A percentile compares a stretch with the other conserved stretches of the same genome.
Conservation (phyloP, 2,113 vertebrate genomes). For the Pyrgilauda ruficollis region DNA sequence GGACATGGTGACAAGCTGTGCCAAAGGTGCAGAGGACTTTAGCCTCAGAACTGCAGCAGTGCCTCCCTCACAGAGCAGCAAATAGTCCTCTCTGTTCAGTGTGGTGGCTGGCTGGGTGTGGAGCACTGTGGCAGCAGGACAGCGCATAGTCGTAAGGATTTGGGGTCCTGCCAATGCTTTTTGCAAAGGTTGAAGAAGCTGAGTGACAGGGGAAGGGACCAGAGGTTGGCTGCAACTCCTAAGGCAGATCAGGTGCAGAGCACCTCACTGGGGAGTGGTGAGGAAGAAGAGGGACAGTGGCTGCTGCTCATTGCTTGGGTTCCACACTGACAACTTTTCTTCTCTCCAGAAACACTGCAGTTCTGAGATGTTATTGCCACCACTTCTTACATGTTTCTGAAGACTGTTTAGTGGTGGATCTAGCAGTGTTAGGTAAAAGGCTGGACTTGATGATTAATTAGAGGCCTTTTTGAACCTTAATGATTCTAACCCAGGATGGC, state of each 20-base stretch:
- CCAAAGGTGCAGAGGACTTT: not conserved
- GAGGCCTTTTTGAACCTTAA: not conserved
- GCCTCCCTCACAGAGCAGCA: not conserved
- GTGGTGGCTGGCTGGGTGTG: not conserved
- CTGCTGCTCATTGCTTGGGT: not conserved
- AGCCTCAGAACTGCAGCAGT: not conserved
- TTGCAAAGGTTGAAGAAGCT: not conserved
- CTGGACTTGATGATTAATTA: not conserved
- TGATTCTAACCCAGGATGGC: not conserved
- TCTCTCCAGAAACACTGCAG: not conserved
- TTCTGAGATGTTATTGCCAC: not conserved
- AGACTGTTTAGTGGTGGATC: not conserved
- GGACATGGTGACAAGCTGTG: fast-evolving
- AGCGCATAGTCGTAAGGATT: not conserved
- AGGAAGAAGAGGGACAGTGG: not conserved
- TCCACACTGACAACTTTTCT: not conserved
- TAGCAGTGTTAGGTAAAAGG: not conserved
- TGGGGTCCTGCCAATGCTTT: not conserved
- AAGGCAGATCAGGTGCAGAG: not conserved
- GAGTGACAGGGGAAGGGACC: not conserved
- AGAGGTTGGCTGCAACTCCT: not conserved
- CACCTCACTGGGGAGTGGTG: not conserved
- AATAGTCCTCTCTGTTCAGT: not conserved
- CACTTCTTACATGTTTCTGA: not conserved
- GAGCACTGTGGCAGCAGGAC: not conserved